Evolutionary conservation across 2,888 invertebrate species (phyloP).

Genomic region (Thymelicus lineola): DNA sequence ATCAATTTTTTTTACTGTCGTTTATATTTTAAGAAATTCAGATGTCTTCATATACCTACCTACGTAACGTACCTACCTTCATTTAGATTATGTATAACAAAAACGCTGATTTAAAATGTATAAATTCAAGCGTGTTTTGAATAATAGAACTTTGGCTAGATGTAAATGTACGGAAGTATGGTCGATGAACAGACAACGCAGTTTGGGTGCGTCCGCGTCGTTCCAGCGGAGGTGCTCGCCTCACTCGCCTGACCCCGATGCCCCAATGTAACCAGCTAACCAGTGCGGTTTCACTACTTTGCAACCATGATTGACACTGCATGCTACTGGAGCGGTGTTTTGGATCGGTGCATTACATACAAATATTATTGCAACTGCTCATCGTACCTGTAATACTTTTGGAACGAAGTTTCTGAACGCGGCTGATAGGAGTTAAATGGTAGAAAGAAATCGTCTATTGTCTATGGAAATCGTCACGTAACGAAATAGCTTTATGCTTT

Average conservation of each 20-base stretch:
- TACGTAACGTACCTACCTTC: no score
- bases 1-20: no score
- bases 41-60: no score
- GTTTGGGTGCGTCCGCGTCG: slow-evolving; percentile 48
- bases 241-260: slow-evolving; percentile 60
- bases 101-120: neutral
- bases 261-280: slow-evolving; percentile 39
- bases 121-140: slow-evolving; percentile 12
- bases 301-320: slow-evolving; percentile 16
- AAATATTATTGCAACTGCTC: neutral
- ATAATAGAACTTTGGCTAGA: slow-evolving; percentile 23
- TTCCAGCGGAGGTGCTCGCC: slow-evolving; percentile 54
- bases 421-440: no score
- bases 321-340: neutral
- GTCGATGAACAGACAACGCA: slow-evolving; percentile 44
- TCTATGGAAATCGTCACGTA: no score
- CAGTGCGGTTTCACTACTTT: slow-evolving; percentile 62
- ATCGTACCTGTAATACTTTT: neutral
- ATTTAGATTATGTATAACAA: no score
- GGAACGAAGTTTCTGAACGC: no score
- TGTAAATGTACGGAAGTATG: slow-evolving; percentile 44
- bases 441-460: no score
- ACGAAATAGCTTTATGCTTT: no score
- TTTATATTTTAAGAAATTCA: no score
- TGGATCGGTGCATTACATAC: slow-evolving; percentile 42